Conservation (phyloP, 2,888 invertebrate genomes). For the Archaeoteleia sp. region DNA sequence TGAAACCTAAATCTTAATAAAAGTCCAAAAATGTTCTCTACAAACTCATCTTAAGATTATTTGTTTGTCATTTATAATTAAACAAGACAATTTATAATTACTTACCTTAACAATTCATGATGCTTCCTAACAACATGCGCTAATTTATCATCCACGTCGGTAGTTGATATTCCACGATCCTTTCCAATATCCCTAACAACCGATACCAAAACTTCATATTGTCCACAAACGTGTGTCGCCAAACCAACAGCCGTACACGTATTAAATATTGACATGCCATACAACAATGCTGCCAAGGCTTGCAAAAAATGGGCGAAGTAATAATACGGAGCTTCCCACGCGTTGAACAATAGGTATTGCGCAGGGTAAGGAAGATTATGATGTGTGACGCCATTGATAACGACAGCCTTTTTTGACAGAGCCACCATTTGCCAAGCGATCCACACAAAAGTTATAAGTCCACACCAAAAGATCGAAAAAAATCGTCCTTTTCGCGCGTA, state of each 20-base stretch:
- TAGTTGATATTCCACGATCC: neutral
- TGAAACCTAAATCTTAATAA: no score
- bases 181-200: neutral
- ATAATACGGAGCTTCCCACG: slow-evolving; percentile 4
- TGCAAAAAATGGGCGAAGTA: slow-evolving; percentile 11
- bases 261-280: slow-evolving; percentile 14
- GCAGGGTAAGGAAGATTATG: slow-evolving; percentile 31
- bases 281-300: neutral
- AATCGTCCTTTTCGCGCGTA: slow-evolving; percentile 6
- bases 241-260: slow-evolving; percentile 26
- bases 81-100: no score
- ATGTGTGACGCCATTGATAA: slow-evolving; percentile 5
- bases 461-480: neutral
- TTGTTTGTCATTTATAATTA: no score
- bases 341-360: slow-evolving; percentile 12
- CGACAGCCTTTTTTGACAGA: neutral
- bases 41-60: no score
- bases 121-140: slow-evolving; percentile 9
- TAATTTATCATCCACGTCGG: neutral
- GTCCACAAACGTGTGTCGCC: slow-evolving; percentile 26
- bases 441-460: neutral
- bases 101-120: slow-evolving; percentile 20
- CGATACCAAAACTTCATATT: slow-evolving; percentile 16
- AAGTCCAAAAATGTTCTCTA: no score
- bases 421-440: neutral